Percentiles rank a stretch among this genome's conserved stretches.
Conservation (phyloP, 2,797 vertebrate genomes). For the Pseudotriccus pelzelni region DNA sequence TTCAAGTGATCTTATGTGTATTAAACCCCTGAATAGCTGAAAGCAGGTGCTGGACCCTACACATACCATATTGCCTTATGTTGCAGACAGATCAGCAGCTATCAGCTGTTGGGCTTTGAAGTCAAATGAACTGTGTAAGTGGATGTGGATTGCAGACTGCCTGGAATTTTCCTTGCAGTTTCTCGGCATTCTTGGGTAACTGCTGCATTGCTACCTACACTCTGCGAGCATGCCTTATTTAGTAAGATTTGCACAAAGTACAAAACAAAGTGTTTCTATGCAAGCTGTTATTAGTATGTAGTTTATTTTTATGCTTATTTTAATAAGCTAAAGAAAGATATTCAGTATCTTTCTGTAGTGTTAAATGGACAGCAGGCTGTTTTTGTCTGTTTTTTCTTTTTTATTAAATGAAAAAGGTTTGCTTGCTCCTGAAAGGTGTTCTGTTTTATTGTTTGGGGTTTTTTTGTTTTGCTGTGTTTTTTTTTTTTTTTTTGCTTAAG, state of each 20-base stretch:
- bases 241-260: slow-evolving; percentile 73
- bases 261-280: slow-evolving; percentile 62
- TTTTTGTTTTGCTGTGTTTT: neutral
- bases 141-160: slow-evolving; percentile 46
- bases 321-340: slow-evolving; percentile 52
- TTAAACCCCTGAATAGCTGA: slow-evolving; percentile 1
- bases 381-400: neutral
- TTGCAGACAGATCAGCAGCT: neutral
- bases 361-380: slow-evolving; percentile 40
- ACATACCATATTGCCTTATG: slow-evolving; percentile 67
- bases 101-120: slow-evolving; percentile 54
- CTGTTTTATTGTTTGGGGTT: neutral
- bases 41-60: slow-evolving; percentile 51
- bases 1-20: slow-evolving; percentile 22
- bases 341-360: neutral
- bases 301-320: slow-evolving; percentile 39
- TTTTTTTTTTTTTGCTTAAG: neutral
- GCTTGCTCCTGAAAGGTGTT: slow-evolving; percentile 13
- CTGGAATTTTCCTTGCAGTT: slow-evolving; percentile 47
- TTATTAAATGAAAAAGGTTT: slow-evolving; percentile 27
- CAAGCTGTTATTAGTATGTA: slow-evolving; percentile 49
- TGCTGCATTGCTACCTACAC: slow-evolving; percentile 24
- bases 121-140: slow-evolving; percentile 33
- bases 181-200: slow-evolving; percentile 24
- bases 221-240: slow-evolving; percentile 67